These are phyloP conservation scores for Myripristis murdjan DNA, from an alignment of 2,797 vertebrate genomes.

Conservation along the genomic window DNA sequence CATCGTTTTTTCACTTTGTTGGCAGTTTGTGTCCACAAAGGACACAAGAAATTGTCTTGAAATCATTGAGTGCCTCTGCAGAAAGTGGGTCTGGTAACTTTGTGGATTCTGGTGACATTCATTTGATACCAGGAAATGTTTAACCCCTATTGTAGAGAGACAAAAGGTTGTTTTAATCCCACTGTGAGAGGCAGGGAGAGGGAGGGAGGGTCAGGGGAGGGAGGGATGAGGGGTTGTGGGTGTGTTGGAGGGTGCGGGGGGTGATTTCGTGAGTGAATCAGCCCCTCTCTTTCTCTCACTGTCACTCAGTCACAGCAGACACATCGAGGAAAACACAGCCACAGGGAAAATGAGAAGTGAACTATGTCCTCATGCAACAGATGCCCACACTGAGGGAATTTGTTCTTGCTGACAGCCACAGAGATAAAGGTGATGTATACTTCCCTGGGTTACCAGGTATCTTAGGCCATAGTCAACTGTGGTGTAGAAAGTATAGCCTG, in stretches of 20 bases:
- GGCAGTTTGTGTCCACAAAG: constrained; percentile 32
- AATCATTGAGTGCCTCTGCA: constrained; percentile 41
- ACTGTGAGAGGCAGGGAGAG: constrained; percentile 80
- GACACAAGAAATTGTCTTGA: constrained; percentile 50
- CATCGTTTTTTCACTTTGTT: constrained; percentile 37
- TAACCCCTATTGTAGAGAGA: constrained; percentile 92
- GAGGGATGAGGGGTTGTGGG: constrained; percentile 50
- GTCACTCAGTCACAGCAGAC: constrained; percentile 79
- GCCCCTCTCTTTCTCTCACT: constrained; percentile 60
- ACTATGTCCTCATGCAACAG: constrained; percentile 22
- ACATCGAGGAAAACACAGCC: constrained; percentile 78
- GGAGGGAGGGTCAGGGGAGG: constrained; percentile 56
- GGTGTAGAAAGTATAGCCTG: constrained; percentile 8
- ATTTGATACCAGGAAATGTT: constrained; percentile 90
- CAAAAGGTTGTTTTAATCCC: constrained; percentile 92
- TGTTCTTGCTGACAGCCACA: constrained; percentile 24
- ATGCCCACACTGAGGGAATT: constrained; percentile 45
- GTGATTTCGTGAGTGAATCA: constrained; percentile 64
- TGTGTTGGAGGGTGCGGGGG: constrained; percentile 47
- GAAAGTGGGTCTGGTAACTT: constrained; percentile 56
- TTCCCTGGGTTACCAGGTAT: constrained; percentile 1
- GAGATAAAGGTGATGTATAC: constrained; percentile 64
- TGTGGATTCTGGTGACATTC: constrained; percentile 79
- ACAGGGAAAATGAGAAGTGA: constrained; percentile 67
- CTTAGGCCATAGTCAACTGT: constrained; percentile 20